A percentile compares a stretch with the other conserved stretches of the same genome.
Evolutionary conservation across 1,140 invertebrate genomes (phyloP).

Genomic region (Cydia pomonella): DNA sequence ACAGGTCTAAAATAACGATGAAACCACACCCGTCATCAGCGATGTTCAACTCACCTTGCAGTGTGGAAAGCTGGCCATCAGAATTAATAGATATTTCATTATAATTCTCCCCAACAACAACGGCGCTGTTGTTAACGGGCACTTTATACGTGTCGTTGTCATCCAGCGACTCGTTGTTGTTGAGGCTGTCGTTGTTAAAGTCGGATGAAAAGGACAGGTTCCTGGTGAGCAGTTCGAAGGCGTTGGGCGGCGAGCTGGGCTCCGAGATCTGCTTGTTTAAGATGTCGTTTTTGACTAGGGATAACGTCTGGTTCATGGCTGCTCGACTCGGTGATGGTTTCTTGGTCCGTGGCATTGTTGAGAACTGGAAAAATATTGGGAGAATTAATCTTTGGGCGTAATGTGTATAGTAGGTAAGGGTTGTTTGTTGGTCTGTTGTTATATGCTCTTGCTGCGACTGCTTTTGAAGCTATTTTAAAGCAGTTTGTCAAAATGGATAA

Average conservation of each 20-base stretch:
- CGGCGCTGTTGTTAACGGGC: constrained; percentile 77
- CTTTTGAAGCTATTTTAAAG: too few relatives aligned
- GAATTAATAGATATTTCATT: constrained; percentile 77
- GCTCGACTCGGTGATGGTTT: constrained; percentile 70
- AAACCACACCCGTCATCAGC: too few relatives aligned
- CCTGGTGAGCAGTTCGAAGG: constrained; percentile 74
- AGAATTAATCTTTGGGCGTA: constrained; percentile 8
- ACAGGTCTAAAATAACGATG: too few relatives aligned
- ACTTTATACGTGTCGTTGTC: constrained; percentile 81
- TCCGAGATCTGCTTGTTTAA: constrained; percentile 51
- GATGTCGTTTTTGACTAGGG: constrained; percentile 72
- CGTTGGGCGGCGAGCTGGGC: constrained; percentile 53
- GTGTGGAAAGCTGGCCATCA: constrained; percentile 72
- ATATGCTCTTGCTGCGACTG: too few relatives aligned
- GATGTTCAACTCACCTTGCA: constrained; percentile 62
- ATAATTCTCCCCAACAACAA: constrained; percentile 70
- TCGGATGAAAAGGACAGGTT: constrained; percentile 78
- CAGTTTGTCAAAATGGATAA: too few relatives aligned
- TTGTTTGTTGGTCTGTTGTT: too few relatives aligned
- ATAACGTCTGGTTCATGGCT: constrained; percentile 64
- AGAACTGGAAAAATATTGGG: constrained; percentile 74
- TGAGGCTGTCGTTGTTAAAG: constrained; percentile 72
- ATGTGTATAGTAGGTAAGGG: too few relatives aligned
- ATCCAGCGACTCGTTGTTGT: constrained; percentile 62
- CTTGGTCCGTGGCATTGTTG: constrained; percentile 82